Evolutionary conservation across 1,140 invertebrate species (phyloP).

Genomic region (Bombus huntii): DNA sequence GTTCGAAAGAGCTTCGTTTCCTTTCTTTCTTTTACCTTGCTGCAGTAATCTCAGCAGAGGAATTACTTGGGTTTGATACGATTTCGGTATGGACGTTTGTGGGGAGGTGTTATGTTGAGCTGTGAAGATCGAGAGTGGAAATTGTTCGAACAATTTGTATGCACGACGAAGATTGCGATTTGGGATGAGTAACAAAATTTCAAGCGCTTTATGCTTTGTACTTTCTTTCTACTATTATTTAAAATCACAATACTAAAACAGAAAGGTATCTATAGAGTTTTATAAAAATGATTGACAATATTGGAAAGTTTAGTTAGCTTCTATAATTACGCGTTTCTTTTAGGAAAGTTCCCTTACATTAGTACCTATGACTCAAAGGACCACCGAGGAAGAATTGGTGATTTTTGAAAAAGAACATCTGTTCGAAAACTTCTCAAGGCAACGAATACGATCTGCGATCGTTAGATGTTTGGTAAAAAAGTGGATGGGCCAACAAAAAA

Average conservation of each 20-base stretch:
- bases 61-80: not conserved
- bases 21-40: not conserved
- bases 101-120: not conserved
- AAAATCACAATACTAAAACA: not conserved
- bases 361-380: not conserved
- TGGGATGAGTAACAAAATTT: no score
- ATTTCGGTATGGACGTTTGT: not conserved
- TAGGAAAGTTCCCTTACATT: not conserved
- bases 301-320: not conserved
- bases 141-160: no score
- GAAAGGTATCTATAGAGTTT: not conserved
- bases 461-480: conserved; percentile 54
- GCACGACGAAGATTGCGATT: no score
- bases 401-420: conserved; percentile 9
- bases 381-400: conserved; percentile 19
- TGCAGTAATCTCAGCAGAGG: not conserved
- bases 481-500: conserved; percentile 62
- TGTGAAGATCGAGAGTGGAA: not conserved
- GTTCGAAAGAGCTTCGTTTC: not conserved
- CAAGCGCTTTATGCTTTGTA: no score
- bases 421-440: not conserved
- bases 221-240: no score
- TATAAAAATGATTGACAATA: not conserved
- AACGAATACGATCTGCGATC: conserved; percentile 44
- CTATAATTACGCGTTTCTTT: not conserved